Evolutionary conservation across 2,888 invertebrate genomes (phyloP).

Genomic region (Phasia obesa): DNA sequence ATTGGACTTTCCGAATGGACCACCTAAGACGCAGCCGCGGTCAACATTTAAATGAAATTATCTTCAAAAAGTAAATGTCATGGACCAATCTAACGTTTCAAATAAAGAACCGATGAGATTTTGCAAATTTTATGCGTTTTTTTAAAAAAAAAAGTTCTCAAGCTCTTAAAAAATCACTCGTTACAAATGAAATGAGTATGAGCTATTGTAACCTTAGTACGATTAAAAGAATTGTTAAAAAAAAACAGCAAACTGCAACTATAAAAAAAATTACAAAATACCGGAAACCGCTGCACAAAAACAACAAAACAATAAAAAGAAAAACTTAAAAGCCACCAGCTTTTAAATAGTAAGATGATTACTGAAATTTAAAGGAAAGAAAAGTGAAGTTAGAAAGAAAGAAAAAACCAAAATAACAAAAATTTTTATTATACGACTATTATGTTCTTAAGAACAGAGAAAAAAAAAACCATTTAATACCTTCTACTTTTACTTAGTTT

Average conservation of each 20-base stretch:
- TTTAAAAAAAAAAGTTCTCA: too few species aligned
- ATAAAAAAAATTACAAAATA: constrained; percentile 43
- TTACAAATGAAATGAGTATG: too few species aligned
- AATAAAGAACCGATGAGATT: too few species aligned
- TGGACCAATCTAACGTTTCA: too few species aligned
- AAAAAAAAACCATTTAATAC: constrained; percentile 32
- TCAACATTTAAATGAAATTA: too few species aligned
- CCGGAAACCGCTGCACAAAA: constrained; percentile 61
- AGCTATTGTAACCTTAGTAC: constrained; percentile 57
- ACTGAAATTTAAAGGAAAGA: constrained; percentile 34
- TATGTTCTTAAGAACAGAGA: constrained; percentile 51
- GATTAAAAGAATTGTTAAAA: constrained; percentile 32
- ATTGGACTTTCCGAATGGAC: too few species aligned
- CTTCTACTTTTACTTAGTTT: constrained; percentile 11
- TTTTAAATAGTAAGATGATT: constrained; percentile 54
- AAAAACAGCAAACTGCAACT: constrained; percentile 28
- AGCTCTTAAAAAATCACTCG: too few species aligned
- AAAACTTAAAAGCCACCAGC: constrained; percentile 49
- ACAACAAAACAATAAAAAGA: constrained; percentile 24
- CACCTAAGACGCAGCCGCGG: too few species aligned
- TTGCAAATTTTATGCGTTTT: too few species aligned
- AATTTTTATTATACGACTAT: constrained; percentile 45
- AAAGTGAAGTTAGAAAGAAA: constrained; percentile 20
- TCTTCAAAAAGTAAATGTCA: too few species aligned
- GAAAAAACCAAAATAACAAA: constrained; percentile 51